Percentiles rank a stretch among this genome's conserved stretches.
phyloP scores from a whole-genome alignment of 1,140 invertebrate species.

The Xylocopa sonorina region DNA sequence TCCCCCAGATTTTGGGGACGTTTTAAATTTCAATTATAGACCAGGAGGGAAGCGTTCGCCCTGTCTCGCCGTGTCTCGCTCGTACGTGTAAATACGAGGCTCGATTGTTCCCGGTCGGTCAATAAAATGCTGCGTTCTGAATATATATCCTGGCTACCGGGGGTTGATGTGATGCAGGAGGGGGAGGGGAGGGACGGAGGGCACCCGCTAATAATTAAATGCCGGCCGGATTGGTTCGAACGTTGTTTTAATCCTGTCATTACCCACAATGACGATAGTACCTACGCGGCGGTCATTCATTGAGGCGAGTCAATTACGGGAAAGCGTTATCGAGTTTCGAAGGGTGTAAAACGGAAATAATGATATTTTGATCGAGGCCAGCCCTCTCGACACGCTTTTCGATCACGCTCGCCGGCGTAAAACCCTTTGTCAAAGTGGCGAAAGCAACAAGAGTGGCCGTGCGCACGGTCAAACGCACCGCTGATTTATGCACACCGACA shows the following conservation, averaged over 20 bases:
- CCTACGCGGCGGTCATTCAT: slow-evolving; percentile 53
- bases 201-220: slow-evolving; percentile 68
- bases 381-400: slow-evolving; percentile 22
- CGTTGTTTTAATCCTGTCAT: slow-evolving; percentile 68
- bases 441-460: slow-evolving; percentile 25
- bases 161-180: slow-evolving; percentile 14
- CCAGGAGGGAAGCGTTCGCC: slow-evolving; percentile 11
- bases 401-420: slow-evolving; percentile 1
- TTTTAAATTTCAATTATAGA: slow-evolving; percentile 62
- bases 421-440: slow-evolving; percentile 37
- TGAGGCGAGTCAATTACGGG: slow-evolving; percentile 61
- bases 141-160: slow-evolving; percentile 24
- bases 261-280: slow-evolving; percentile 59
- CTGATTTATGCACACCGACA: slow-evolving; percentile 33
- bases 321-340: slow-evolving; percentile 64
- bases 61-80: slow-evolving; percentile 18
- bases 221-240: slow-evolving; percentile 39
- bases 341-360: slow-evolving; percentile 60
- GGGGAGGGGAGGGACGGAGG: too few relatives aligned
- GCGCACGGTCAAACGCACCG: slow-evolving; percentile 6
- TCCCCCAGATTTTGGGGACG: slow-evolving; percentile 47
- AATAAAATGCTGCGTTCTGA: slow-evolving; percentile 57
- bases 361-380: slow-evolving; percentile 57
- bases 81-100: slow-evolving; percentile 63
- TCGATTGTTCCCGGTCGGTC: slow-evolving; percentile 59